Base-by-base conservation (phyloP, 2,797 vertebrate genomes). In the Psittacula echo region DNA sequence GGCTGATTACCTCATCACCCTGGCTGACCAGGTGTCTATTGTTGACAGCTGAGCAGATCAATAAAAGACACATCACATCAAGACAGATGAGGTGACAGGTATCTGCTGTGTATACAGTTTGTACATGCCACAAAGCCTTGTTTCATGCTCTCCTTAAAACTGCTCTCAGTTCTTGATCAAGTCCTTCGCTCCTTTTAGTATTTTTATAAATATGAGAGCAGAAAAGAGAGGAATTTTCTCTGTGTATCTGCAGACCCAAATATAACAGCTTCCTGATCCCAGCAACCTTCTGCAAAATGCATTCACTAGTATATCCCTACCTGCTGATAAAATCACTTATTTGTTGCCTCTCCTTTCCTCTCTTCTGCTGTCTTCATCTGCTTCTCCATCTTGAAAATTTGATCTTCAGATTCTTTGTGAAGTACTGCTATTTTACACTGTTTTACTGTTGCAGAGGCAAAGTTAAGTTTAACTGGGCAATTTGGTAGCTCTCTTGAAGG, bases 21-120 rank as follows among this genome's bases (percentile, higher is more conserved):
- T 4, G 12, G n/a, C 29, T 87, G 85, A 50, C 61, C 76, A 85
- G 71, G 73, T 95, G 67, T 90, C 64, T 5, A 3, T 47, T 85
- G 53, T 70, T 87, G 87, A 74, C 88, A 93, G 71, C 22, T 44
- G 44, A 71, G 68, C 41, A 80, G 73, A 91, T 97, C 95, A 93
- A 93, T 96, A 82, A 85, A 83, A 94, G 85, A 75, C 61, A 84
- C 54, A 79, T 87, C 92, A 41, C 85, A 68, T 92, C 65, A 58
- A 91, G 94, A 95, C 8, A 90, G 76, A 95, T 96, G 92, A 96
- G 82, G 53, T 93, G 68, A 64, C 77, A 88, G 54, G 66, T 58
- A 79, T 89, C 67, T 82, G 21, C 62, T 70, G 42, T 50, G 71
- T 27, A 62, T 72, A 85, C 62, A 23, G 61, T 85, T 95, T 86